These are phyloP conservation scores for Proterorhinus semilunaris DNA, from an alignment of 2,113 vertebrate genomes.

Conservation along the genomic window DNA sequence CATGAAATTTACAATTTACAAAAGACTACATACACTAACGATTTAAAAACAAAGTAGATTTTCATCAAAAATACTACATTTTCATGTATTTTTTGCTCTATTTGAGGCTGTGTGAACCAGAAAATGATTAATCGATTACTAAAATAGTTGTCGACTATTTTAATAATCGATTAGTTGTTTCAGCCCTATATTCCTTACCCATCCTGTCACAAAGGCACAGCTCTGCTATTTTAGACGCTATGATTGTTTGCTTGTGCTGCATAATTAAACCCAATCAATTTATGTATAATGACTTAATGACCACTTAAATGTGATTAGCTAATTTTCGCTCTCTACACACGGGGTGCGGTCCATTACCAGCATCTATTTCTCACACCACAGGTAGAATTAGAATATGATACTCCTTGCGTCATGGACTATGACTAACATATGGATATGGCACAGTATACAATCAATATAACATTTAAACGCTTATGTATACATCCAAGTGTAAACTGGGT, in stretches of 20 bases:
- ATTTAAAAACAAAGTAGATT: too few relatives aligned
- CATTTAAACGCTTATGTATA: neutral
- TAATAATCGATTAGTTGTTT: too few relatives aligned
- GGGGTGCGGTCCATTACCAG: neutral
- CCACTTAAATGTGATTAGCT: neutral
- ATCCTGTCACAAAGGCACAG: neutral
- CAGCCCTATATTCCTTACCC: neutral
- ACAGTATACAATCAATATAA: neutral
- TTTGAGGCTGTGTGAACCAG: too few relatives aligned
- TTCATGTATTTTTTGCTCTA: too few relatives aligned
- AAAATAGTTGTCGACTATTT: too few relatives aligned
- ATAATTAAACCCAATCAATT: neutral
- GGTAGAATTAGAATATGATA: neutral
- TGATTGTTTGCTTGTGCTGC: neutral
- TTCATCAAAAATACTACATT: too few relatives aligned
- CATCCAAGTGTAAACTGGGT: too few relatives aligned
- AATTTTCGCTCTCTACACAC: neutral
- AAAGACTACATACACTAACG: too few relatives aligned
- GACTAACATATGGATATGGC: neutral
- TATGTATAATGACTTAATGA: neutral
- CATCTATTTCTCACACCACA: neutral
- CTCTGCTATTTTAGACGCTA: neutral
- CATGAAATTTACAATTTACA: too few relatives aligned
- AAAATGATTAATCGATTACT: too few relatives aligned
- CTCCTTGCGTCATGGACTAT: neutral